Base-by-base conservation (phyloP, 2,797 vertebrate species). In the Poecilia wingei region DNA sequence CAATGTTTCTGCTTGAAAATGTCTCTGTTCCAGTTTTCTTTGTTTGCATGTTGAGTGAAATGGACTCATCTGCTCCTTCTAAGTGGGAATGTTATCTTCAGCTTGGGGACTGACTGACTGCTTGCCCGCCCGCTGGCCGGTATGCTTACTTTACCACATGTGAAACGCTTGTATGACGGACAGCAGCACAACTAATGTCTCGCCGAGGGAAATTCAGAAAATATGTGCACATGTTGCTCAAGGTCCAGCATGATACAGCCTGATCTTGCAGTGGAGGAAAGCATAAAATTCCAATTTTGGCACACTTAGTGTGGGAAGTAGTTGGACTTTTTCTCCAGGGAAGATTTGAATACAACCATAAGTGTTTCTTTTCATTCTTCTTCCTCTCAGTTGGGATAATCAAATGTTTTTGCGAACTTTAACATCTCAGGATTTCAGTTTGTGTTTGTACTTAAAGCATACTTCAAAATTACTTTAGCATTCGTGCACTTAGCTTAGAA, bases 191-290 rank as follows among this genome's bases (percentile, higher is more conserved):
- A 86, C 87, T 77, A 82, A 90, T 81, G 82, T 80, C 73, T 74
- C 75, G 59, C 86, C 81, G 79, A 87, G 88, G 82, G 87, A 88
- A 77, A 83, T 82, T 77, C 86, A 83, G 84, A 87, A 93, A 92
- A 79, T 91, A 92, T 91, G 87, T 85, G 76, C 86, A 85, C 80
- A 80, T 89, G 87, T 89, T 91, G 87, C 89, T 87, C 83, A 61
- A 88, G 86, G 89, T 87, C 89, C 83, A 76, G 70, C 41, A 33
- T 72, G 83, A 87, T 68, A 68, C 71, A 33, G 82, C 47, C 75
- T 55, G 87, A 88, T 72, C 61, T 70, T 55, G 74, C 68, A 76
- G 75, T 43, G 39, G 31, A 46, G 47, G 41, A 57, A 59, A 75
- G 77, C 70, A 77, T 39, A 72, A 36, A 79, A 71, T 16, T 49